These are phyloP conservation scores for Grus americana DNA, from an alignment of 2,113 vertebrate species.

Conservation along the genomic window DNA sequence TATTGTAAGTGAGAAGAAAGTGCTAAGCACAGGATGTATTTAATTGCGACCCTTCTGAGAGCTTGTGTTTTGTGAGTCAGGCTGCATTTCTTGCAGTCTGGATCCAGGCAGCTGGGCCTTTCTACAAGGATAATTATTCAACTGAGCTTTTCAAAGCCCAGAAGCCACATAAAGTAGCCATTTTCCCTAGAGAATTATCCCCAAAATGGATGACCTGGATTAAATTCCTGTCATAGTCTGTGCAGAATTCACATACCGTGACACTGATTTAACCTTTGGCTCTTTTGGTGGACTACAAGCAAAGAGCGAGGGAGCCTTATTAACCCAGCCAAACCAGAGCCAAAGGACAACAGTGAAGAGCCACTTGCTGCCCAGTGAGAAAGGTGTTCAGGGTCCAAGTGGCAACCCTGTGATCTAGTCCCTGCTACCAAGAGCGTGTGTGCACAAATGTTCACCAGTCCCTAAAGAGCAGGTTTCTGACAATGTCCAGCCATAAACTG, in stretches of 20 bases:
- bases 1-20: neutral
- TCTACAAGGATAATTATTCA: neutral
- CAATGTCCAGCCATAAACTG: neutral
- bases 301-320: neutral
- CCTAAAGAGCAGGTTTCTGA: neutral
- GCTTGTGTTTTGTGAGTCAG: neutral
- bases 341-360: neutral
- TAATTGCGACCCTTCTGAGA: neutral
- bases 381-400: neutral
- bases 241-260: neutral
- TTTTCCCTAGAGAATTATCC: neutral
- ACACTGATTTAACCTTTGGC: neutral
- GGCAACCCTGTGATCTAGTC: rapidly evolving
- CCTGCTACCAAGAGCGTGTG: neutral
- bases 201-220: neutral
- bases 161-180: neutral
- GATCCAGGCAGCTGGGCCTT: neutral
- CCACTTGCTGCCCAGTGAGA: neutral
- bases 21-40: neutral
- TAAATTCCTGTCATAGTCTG: neutral
- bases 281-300: neutral
- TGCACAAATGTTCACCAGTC: neutral
- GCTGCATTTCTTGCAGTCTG: neutral
- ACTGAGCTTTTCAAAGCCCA: neutral
- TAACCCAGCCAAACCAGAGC: neutral